Conservation (phyloP, 2,888 invertebrate genomes). For the Xylophagus ater region DNA sequence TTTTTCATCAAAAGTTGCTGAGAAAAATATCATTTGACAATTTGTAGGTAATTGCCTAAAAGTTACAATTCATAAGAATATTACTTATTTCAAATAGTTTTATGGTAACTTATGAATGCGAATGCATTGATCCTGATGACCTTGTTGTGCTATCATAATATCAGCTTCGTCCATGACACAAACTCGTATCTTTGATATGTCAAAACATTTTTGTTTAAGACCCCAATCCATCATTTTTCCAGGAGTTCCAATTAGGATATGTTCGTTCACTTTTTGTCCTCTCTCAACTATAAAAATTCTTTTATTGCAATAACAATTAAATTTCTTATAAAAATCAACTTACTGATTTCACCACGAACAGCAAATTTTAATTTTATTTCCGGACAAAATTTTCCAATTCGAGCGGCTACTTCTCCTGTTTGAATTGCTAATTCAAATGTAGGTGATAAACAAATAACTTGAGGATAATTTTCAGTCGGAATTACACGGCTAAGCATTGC, state of each 20-base stretch:
- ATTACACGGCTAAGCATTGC: slow-evolving; percentile 94
- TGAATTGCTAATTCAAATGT: slow-evolving; percentile 97
- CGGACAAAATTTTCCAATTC: slow-evolving; percentile 88
- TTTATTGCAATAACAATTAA: neutral
- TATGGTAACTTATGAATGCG: slow-evolving; percentile 72
- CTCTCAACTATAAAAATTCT: slow-evolving; percentile 42
- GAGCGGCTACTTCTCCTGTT: slow-evolving; percentile 92
- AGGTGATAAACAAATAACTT: slow-evolving; percentile 91
- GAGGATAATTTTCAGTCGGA: slow-evolving; percentile 64
- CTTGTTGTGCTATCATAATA: slow-evolving; percentile 97
- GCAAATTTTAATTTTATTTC: slow-evolving; percentile 86
- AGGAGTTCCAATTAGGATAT: slow-evolving; percentile 95
- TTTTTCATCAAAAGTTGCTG: slow-evolving; percentile 88
- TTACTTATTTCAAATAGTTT: neutral
- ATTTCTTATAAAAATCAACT: slow-evolving; percentile 17
- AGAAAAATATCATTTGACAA: slow-evolving; percentile 98
- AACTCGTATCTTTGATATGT: slow-evolving; percentile 75
- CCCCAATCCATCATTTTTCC: slow-evolving; percentile 96
- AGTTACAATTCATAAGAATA: slow-evolving; percentile 11
- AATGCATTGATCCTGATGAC: slow-evolving; percentile 94
- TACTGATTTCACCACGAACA: slow-evolving; percentile 81
- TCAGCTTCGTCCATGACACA: slow-evolving; percentile 99
- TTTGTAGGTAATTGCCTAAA: slow-evolving; percentile 50
- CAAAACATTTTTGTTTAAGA: slow-evolving; percentile 72
- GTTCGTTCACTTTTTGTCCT: slow-evolving; percentile 65